Evolutionary conservation across 1,140 invertebrate species (phyloP), one percentile per base, ranked within the genome.

Genomic region (Magallana angulata): DNA sequence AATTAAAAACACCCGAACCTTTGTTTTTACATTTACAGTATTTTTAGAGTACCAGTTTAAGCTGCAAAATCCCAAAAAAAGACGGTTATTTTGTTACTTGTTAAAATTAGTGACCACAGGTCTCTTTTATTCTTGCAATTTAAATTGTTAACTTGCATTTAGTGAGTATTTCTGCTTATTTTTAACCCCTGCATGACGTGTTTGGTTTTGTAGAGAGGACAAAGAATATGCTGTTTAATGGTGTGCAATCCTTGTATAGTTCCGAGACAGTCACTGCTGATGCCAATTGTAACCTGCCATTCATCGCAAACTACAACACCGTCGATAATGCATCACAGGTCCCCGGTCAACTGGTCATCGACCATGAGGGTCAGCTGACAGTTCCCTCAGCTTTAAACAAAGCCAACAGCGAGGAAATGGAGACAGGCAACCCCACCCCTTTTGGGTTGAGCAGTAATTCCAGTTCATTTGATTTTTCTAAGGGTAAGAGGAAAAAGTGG

Each of bases 151-250:
- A 24, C 24, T 24, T 24, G 24, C 24, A 24, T 24, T 24, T 24
- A 24, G 24, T 24, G 24, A 24, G 24, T 24, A 24, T 24, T 24
- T 24, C 24, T 24, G 24, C 24, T 24, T 24, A 24, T 0, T 24
- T 24, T 24, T 24, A 24, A 24, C 24, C 24, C 24, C 24, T 24
- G 24, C 24, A 24, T 24, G 24, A 24, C 24, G 0, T 24, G 24
- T 24, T 5, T 48, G 36, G 36, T 83, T 76, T 86, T 89, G 81
- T 85, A 91, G 90, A 90, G 57, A 90, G 87, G 82, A 91, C 90
- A 12, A 90, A 64, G 81, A 88, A 90, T 16, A 64, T 90, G n/a
- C 80, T 91, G 7, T 91, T 90, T 80, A 90, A 84, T 88, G 90
- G 90, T 18, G 87, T 89, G 4, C 87, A 89, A 62, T 88, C 86